These are phyloP conservation scores for Chaunax sp. DNA, from an alignment of 2,797 vertebrate species.

Conservation along the genomic window DNA sequence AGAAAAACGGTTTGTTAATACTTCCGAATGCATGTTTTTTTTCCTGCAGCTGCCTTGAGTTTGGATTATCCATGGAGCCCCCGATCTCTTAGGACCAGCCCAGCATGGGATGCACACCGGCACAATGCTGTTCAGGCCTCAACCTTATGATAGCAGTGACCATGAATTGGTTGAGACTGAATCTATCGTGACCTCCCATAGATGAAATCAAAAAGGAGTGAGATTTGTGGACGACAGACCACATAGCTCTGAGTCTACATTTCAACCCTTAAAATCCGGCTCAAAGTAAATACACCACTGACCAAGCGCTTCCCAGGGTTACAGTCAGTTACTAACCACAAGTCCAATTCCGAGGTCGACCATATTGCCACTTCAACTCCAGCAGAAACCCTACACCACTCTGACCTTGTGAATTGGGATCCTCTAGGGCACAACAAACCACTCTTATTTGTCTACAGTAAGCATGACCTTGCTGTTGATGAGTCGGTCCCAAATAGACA, in stretches of 20 bases:
- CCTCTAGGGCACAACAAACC: constrained; percentile 46
- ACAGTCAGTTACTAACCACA: constrained; percentile 2
- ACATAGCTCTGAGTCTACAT: constrained; percentile 15
- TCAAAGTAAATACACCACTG: constrained; percentile 12
- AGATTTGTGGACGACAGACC: neutral
- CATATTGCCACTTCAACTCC: constrained; percentile 42
- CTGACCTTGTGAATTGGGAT: constrained; percentile 44
- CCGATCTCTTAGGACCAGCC: constrained; percentile 29
- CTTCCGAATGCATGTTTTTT: neutral
- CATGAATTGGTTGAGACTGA: neutral
- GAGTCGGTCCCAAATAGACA: constrained; percentile 53
- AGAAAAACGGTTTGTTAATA: neutral
- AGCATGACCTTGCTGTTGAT: constrained; percentile 50
- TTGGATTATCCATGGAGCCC: constrained; percentile 60
- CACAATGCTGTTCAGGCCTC: neutral
- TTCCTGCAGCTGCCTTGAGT: constrained; percentile 64
- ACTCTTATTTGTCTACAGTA: constrained; percentile 36
- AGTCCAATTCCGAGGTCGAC: constrained; percentile 60
- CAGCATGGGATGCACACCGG: neutral
- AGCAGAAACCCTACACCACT: constrained; percentile 25
- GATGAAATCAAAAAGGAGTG: neutral
- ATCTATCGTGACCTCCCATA: neutral
- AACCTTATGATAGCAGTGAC: neutral
- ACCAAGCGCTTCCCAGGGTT: constrained; percentile 47
- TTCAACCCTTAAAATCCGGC: constrained; percentile 6